Evolutionary conservation across 2,888 invertebrate genomes (phyloP), one percentile per base, ranked within the genome.

Genomic region (Leptinotarsa haldemani): DNA sequence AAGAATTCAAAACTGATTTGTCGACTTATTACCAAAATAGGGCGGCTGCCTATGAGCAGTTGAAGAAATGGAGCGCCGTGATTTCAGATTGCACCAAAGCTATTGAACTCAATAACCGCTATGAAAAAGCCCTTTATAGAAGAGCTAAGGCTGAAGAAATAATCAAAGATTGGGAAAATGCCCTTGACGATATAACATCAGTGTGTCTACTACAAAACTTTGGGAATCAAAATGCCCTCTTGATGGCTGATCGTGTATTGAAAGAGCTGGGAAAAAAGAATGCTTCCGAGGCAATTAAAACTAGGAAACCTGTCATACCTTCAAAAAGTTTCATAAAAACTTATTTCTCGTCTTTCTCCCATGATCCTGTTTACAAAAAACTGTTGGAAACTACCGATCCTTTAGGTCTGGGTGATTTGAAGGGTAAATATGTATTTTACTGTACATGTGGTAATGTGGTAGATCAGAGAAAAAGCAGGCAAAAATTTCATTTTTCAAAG

Each of bases 21-120:
- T 94, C 98, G 0, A 97, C 96, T 18, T 97, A 96, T 88, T 97
- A 97, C 87, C 98, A 98, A 87, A 98, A 98, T 86, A 92, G 97
- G 82, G 98, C 98, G 15, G 98, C 98, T 18, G 95, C 97, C 61
- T 96, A 96, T 87, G 98, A 98, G 87, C 95, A 97, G 87, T 89
- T 97, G 84, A 93, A 94, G 87, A 94, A 95, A 88, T 95, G 94
- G 90, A 91, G 91, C 76, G 91, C 93, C 78, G 97, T 97, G 0
- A 94, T 95, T 83, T 92, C 93, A 77, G 97, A 98, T 86, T 97
- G 97, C 84, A 92, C 94, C 1, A 92, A 91, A 84, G 97, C 98
- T 2, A 89, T 98, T 50, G 92, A 94, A 83, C 89, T 94, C 46
- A 96, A 98, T 87, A 93, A 93, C 53, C 93, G 91, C 79, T 98